Evolutionary conservation across 2,113 vertebrate species (phyloP).

Genomic region (Polyodon spathula): DNA sequence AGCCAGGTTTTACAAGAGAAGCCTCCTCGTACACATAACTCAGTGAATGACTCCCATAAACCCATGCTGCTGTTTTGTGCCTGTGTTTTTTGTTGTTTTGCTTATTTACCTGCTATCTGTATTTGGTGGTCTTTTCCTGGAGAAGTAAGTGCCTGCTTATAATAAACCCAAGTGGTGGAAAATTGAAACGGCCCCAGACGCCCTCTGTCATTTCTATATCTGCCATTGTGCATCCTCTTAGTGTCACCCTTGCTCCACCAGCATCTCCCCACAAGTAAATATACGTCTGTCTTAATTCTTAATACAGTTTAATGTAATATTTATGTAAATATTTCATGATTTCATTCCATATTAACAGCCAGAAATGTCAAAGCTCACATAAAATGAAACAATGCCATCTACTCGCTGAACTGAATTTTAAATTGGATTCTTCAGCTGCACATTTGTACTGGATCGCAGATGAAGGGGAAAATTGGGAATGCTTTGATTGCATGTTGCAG

Average conservation of each 20-base stretch:
- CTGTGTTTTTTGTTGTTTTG: too few relatives aligned
- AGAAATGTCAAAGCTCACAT: conserved; percentile 76
- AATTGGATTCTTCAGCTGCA: conserved; percentile 64
- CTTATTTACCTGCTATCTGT: too few relatives aligned
- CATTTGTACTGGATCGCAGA: conserved; percentile 55
- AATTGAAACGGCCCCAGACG: too few relatives aligned
- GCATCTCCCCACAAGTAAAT: conserved; percentile 38
- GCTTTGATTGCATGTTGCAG: conserved; percentile 68
- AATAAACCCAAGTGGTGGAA: too few relatives aligned
- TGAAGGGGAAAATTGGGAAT: conserved; percentile 61
- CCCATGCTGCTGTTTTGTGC: too few relatives aligned
- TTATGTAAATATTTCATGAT: conserved; percentile 70
- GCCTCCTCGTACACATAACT: too few relatives aligned
- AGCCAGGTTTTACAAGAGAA: too few relatives aligned
- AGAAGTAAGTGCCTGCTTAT: too few relatives aligned
- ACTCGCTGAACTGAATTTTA: conserved; percentile 64
- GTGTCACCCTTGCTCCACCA: conserved; percentile 35
- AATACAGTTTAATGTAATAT: conserved; percentile 68
- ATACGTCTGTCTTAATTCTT: conserved; percentile 64
- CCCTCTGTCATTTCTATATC: conserved; percentile 38
- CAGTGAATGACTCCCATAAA: too few relatives aligned
- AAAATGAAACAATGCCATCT: conserved; percentile 73
- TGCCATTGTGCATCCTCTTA: conserved; percentile 9
- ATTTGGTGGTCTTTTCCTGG: too few relatives aligned
- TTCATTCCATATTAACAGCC: conserved; percentile 63